Evolutionary conservation across 64 coral and sea anemone species (phyloP).

Genomic region (Pocillopora verrucosa): DNA sequence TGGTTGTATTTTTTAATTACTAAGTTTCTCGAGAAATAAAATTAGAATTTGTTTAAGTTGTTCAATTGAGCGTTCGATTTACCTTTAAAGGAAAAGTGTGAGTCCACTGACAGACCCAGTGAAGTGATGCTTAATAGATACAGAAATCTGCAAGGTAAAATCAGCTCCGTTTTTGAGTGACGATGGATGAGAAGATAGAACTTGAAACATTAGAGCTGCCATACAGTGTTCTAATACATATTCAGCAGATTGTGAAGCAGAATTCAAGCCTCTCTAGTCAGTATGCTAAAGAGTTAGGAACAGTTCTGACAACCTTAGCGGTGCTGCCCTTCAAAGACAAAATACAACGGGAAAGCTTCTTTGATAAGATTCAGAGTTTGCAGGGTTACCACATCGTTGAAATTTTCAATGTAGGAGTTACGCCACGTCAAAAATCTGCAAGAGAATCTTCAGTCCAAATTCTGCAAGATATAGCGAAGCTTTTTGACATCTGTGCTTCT

Average conservation of each 20-base stretch:
- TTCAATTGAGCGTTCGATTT: background rate
- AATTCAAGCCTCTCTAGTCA: background rate
- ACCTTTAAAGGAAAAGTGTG: background rate
- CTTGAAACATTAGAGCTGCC: background rate
- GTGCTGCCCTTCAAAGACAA: conserved; percentile 6
- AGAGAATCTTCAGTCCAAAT: background rate
- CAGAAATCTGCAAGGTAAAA: too few species aligned
- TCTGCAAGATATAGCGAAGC: background rate
- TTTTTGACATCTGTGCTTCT: conserved; percentile 10
- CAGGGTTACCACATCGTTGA: conserved; percentile 6
- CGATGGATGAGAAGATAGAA: background rate
- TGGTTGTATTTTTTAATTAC: too few species aligned
- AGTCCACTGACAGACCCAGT: background rate
- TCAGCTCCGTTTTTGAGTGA: background rate
- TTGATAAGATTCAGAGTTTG: background rate
- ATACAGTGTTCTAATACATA: background rate
- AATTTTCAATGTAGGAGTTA: background rate
- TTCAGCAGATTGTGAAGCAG: background rate
- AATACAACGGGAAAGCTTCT: background rate
- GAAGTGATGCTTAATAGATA: background rate
- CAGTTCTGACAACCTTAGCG: background rate
- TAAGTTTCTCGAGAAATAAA: too few species aligned
- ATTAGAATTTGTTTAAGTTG: background rate
- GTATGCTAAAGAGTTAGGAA: background rate
- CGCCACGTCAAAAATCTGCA: background rate